Base-by-base conservation (phyloP, 2,888 invertebrate genomes). In the Diarsia dahlii region DNA sequence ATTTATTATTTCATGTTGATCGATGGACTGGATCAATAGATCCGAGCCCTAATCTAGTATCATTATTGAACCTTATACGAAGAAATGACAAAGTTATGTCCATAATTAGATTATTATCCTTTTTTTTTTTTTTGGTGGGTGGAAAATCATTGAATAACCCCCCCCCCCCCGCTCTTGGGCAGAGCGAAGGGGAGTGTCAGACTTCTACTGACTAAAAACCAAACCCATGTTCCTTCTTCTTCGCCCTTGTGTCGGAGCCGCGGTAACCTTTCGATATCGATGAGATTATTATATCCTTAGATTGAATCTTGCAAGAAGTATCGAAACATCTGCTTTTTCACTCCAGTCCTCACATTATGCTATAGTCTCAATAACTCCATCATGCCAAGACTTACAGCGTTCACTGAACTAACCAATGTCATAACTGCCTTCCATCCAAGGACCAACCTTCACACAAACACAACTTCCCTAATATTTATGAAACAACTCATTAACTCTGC, bases 401-500 rank as follows among this genome's bases (percentile, higher is more conserved):
- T 60, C 60, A 60, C 3, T 18, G 10, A 1, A 18, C 18, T 34
- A 34, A 60, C 0, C 18, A 60, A 60, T 3, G 15, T 8, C 18
- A 18, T 4, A 34, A 60, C 34, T 60, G 13, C n/a, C 28, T 60
- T 23, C 20, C n/a, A 80, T 20, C 56, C 28, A 45, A 48, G 3
- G 48, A 68, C 48, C 65, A 15, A 28, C 28, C 28, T 56, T 1
- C 15, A 65, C 6, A 58, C 28, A 65, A 1, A 23, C 12, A 56
- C 12, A 34, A 54, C 23, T 12, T 56, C 3, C 52, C n/a, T 34
- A 73, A 74, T 79, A 81, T 82, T 79, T 69, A 79, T 80, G 68
- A 83, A 79, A 12, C 18, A 58, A 23, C 75, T 79, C 75, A 83
- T 82, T 83, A 82, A 60, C 60, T 23, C 28, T 82, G 52, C 76